Evolutionary conservation across 2,888 invertebrate genomes (phyloP).

Genomic region (Volucella inflata): DNA sequence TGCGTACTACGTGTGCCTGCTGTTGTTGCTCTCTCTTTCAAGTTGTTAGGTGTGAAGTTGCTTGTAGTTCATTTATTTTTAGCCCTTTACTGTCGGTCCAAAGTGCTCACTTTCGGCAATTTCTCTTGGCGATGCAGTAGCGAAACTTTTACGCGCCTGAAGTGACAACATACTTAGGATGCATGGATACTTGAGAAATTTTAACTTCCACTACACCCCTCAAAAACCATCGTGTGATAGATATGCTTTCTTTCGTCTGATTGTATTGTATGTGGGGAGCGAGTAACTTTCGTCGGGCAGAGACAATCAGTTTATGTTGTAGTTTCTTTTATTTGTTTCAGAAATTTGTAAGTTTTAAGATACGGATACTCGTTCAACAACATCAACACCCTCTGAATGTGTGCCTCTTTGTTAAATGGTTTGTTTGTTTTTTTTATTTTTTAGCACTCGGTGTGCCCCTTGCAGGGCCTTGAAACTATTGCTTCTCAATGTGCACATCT

Average conservation of each 20-base stretch:
- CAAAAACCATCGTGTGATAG: slow-evolving; percentile 41
- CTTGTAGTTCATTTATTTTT: slow-evolving; percentile 60
- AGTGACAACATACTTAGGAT: slow-evolving; percentile 51
- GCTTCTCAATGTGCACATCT: slow-evolving; percentile 64
- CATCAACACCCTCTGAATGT: background rate
- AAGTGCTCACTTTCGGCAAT: slow-evolving; percentile 60
- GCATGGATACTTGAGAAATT: slow-evolving; percentile 39
- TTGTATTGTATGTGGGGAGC: slow-evolving; percentile 33
- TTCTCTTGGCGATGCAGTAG: slow-evolving; percentile 69
- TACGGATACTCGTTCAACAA: slow-evolving; percentile 18
- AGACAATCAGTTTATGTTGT: slow-evolving; percentile 25
- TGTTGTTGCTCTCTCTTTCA: slow-evolving; percentile 5
- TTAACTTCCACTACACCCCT: slow-evolving; percentile 7
- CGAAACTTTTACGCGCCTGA: slow-evolving; percentile 56
- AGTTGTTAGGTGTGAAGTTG: slow-evolving; percentile 29
- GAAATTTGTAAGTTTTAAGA: background rate
- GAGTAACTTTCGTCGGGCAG: slow-evolving; percentile 20
- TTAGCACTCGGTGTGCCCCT: slow-evolving; percentile 52
- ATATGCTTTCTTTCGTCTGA: slow-evolving; percentile 48
- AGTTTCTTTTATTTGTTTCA: slow-evolving; percentile 20
- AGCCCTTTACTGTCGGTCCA: slow-evolving; percentile 44
- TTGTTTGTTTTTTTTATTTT: slow-evolving; percentile 34
- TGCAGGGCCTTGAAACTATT: slow-evolving; percentile 72
- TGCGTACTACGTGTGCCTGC: too few species aligned
- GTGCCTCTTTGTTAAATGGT: slow-evolving; percentile 43